A percentile compares a stretch with the other conserved stretches of the same genome.
Conservation (phyloP, 37 sponge, comb jelly and placozoan genomes). For the Amphimedon queenslandica region DNA sequence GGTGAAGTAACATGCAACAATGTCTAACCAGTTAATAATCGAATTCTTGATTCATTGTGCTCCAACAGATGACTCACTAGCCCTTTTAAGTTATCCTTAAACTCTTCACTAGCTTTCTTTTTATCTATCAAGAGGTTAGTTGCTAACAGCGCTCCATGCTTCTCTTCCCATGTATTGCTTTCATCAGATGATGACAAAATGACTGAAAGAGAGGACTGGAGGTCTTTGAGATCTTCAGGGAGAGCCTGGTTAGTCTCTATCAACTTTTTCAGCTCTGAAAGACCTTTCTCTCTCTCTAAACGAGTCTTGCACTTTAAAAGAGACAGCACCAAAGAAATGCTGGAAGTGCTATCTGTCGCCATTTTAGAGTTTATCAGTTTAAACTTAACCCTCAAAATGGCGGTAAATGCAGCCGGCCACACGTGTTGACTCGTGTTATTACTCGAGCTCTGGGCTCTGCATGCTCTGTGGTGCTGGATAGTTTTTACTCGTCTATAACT, state of each 20-base stretch:
- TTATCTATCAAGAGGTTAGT: constrained; percentile 10
- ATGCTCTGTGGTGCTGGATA: too few relatives aligned
- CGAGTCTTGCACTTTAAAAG: constrained; percentile 35
- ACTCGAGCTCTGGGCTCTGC: too few relatives aligned
- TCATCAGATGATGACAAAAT: constrained; percentile 1
- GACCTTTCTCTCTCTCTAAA: constrained; percentile 75
- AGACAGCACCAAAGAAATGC: too few relatives aligned
- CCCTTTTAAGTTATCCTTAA: constrained; percentile 4
- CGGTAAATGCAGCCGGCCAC: too few relatives aligned
- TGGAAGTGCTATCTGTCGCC: too few relatives aligned
- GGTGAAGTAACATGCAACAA: not conserved
- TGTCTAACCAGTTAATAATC: constrained; percentile 49
- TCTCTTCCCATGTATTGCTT: constrained; percentile 46
- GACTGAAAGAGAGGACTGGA: not conserved
- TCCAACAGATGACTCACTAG: constrained; percentile 50
- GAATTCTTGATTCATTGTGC: constrained; percentile 47
- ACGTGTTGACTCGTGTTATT: too few relatives aligned
- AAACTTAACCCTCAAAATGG: too few relatives aligned
- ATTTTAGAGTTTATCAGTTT: too few relatives aligned
- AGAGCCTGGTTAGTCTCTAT: not conserved
- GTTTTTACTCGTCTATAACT: too few relatives aligned
- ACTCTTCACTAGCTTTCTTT: not conserved
- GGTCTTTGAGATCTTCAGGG: not conserved
- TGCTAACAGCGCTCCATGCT: constrained; percentile 60
- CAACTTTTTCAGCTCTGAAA: constrained; percentile 12